phyloP scores from a whole-genome alignment of 2,888 invertebrate species.

The Athalia cordata region DNA sequence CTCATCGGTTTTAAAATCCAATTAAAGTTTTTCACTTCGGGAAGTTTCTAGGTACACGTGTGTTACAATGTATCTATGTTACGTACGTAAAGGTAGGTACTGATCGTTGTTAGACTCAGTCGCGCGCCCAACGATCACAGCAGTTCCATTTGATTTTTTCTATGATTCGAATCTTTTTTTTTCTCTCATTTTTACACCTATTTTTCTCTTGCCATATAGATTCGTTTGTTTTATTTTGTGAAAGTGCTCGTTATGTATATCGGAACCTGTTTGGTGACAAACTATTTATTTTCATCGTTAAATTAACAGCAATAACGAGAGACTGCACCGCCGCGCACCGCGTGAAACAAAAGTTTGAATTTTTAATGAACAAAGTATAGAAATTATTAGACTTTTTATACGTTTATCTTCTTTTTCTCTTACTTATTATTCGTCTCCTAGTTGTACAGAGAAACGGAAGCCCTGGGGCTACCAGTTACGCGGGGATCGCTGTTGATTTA shows the following conservation, averaged over 20 bases:
- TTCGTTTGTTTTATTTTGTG: slow-evolving; percentile 3
- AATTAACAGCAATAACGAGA: neutral
- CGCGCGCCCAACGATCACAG: neutral
- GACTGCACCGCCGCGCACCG: too few relatives aligned
- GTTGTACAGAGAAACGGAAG: slow-evolving; percentile 15
- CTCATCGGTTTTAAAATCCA: slow-evolving; percentile 18
- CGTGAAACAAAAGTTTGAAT: neutral
- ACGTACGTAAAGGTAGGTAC: neutral
- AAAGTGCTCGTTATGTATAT: slow-evolving; percentile 1
- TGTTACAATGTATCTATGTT: neutral
- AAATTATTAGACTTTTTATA: neutral
- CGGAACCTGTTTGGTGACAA: neutral
- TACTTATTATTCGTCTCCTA: neutral
- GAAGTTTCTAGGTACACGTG: neutral
- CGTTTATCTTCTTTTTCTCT: neutral
- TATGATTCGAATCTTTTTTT: too few relatives aligned
- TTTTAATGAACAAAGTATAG: neutral
- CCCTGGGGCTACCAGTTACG: slow-evolving; percentile 24
- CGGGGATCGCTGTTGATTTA: slow-evolving; percentile 31
- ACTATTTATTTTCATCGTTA: slow-evolving; percentile 20
- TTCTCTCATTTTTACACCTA: too few relatives aligned
- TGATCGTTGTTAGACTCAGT: slow-evolving; percentile 10
- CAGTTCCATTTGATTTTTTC: too few relatives aligned
- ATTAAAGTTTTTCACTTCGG: slow-evolving; percentile 29
- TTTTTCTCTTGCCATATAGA: too few relatives aligned